A percentile compares a stretch with the other conserved stretches of the same genome.
phyloP scores from a whole-genome alignment of 2,888 invertebrate species.

The Ctena decussata region DNA sequence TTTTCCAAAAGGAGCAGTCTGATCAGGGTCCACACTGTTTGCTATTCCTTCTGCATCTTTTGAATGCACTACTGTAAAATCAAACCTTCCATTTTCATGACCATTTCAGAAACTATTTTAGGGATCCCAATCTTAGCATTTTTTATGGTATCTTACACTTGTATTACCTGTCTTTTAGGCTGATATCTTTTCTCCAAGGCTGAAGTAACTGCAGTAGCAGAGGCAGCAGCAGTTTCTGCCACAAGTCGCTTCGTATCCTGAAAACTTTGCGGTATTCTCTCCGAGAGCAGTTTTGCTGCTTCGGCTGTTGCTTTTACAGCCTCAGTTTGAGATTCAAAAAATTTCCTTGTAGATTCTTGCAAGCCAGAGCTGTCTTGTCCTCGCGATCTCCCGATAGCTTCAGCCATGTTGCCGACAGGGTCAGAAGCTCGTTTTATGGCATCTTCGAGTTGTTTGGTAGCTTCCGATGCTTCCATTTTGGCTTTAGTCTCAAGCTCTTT shows the following conservation, averaged over 20 bases:
- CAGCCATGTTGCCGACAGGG: constrained; percentile 71
- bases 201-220: constrained; percentile 47
- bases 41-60: too few species aligned
- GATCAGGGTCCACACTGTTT: too few species aligned
- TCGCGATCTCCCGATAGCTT: constrained; percentile 65
- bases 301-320: constrained; percentile 80
- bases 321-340: constrained; percentile 70
- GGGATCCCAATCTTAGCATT: too few species aligned
- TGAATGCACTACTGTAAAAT: too few species aligned
- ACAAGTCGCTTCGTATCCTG: constrained; percentile 56
- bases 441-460: constrained; percentile 77
- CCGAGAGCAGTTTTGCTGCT: constrained; percentile 75
- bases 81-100: too few species aligned
- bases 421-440: constrained; percentile 68
- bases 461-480: constrained; percentile 78
- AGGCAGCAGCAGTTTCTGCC: constrained; percentile 54
- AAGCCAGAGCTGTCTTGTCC: constrained; percentile 67
- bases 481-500: constrained; percentile 78
- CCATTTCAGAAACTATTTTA: too few species aligned
- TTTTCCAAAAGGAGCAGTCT: too few species aligned
- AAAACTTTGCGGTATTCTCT: constrained; percentile 50
- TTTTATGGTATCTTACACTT: neutral
- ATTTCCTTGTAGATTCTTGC: constrained; percentile 68
- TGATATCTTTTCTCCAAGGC: constrained; percentile 51
- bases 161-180: constrained; percentile 24